These are phyloP conservation scores for Acropora tenuis DNA, from an alignment of 64 coral and sea anemone genomes.

Conservation along the genomic window DNA sequence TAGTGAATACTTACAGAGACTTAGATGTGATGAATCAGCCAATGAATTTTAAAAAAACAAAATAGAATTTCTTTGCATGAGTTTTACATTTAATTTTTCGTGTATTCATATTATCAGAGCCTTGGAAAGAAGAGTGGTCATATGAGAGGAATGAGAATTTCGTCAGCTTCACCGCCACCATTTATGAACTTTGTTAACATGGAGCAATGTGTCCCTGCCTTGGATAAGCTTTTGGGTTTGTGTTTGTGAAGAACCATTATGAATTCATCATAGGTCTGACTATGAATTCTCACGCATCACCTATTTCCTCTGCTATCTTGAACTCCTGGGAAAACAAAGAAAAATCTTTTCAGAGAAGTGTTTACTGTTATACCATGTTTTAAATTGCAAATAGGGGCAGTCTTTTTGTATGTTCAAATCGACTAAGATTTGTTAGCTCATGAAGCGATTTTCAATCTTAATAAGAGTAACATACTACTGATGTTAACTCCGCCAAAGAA, in stretches of 20 bases:
- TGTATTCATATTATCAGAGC: constrained; percentile 32
- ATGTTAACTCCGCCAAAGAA: too few relatives aligned
- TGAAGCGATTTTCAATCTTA: too few relatives aligned
- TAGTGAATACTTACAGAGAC: too few relatives aligned
- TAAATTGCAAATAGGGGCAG: too few relatives aligned
- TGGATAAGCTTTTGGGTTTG: constrained; percentile 76
- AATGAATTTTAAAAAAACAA: too few relatives aligned
- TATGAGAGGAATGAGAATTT: constrained; percentile 67
- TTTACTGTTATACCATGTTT: neutral
- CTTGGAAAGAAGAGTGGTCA: constrained; percentile 64
- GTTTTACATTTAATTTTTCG: neutral
- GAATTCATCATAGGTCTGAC: too few relatives aligned
- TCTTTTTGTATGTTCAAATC: too few relatives aligned
- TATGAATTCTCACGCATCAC: neutral
- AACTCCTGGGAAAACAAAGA: neutral
- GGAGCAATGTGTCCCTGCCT: constrained; percentile 48
- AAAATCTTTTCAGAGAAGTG: neutral
- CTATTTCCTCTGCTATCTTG: neutral
- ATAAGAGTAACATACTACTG: too few relatives aligned
- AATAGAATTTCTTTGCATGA: too few relatives aligned
- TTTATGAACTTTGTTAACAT: constrained; percentile 28
- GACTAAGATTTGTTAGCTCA: too few relatives aligned
- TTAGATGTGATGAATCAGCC: too few relatives aligned
- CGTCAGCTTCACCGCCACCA: constrained; percentile 76
- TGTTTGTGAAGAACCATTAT: neutral